These are phyloP conservation scores for Enteromius mattozi DNA, from an alignment of 2,797 vertebrate genomes.

Conservation along the genomic window DNA sequence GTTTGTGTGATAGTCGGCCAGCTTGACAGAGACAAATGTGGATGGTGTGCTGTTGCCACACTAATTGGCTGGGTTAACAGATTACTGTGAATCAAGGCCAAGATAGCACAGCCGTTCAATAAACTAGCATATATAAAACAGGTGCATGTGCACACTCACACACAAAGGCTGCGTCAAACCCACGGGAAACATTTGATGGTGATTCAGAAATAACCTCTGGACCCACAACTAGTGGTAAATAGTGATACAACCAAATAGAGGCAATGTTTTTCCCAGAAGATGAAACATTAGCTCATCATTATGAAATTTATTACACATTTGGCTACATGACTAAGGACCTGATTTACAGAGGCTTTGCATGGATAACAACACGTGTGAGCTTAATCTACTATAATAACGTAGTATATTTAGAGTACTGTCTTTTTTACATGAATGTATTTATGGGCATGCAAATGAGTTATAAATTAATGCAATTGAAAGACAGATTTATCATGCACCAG, in stretches of 20 bases:
- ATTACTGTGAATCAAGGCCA: slow-evolving; percentile 45
- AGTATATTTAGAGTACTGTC: neutral
- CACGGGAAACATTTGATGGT: neutral
- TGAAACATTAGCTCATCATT: neutral
- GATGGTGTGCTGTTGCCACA: slow-evolving; percentile 27
- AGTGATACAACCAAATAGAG: neutral
- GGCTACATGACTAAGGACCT: neutral
- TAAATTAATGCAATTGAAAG: neutral
- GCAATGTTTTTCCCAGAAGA: slow-evolving; percentile 7
- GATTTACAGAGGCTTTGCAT: neutral
- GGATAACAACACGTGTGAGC: neutral
- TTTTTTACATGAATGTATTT: neutral
- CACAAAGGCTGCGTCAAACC: slow-evolving; percentile 1
- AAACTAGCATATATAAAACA: slow-evolving; percentile 34
- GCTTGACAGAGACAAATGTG: slow-evolving; percentile 52
- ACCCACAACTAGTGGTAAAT: neutral
- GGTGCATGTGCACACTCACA: neutral
- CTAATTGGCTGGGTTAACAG: slow-evolving; percentile 50
- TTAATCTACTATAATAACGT: neutral
- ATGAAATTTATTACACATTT: neutral
- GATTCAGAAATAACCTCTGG: slow-evolving; percentile 9
- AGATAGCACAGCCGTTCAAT: slow-evolving; percentile 27
- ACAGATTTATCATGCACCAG: neutral
- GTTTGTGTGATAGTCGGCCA: neutral
- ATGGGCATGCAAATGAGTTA: neutral